Evolutionary conservation across 2,888 invertebrate species (phyloP), one percentile per base, ranked within the genome.

Genomic region (Scaptomyza reducta): DNA sequence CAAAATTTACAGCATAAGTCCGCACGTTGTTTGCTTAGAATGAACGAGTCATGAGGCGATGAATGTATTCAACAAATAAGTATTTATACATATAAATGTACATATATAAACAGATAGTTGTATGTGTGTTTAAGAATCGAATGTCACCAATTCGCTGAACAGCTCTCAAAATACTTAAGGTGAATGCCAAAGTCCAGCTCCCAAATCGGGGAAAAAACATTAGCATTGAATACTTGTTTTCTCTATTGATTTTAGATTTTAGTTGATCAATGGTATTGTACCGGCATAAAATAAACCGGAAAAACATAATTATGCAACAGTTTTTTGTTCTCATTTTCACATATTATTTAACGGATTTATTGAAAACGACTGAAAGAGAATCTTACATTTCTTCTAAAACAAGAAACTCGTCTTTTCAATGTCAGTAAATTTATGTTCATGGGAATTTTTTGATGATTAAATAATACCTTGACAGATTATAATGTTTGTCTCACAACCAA

Each of bases 1-100:
- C 79, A 68, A 84, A 65, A 55, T 47, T 80, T 77, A 80, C 84
- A 83, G 61, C 65, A 77, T 64, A 51, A 49, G 49, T 66, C 47
- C 18, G 33, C 16, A 46, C 38, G 50, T 29, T 66, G 67, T 67
- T 74, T 71, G 77, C 44, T 18, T 41, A 71, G 76, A 74, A 71
- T 54, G 46, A 74, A 75, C 55, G 45, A 56, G 58, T 77, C 67
- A 59, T 54, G 44, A 31, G 47, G 38, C 18, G 13, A 55, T 18
- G 33, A 44, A 58, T 73, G 18, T 65, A 41, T 50, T 41, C 47
- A 27, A 40, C 25, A 61, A 35, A 47, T 35, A 33, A 14, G 22
- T 41, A 18, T 33, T 25, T 7, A 7, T 38, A 14, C 14, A 38
- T 57, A 40, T 22, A 38, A 3, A n/a, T 22, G 14, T 25, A 46